Conservation (phyloP, 1,140 invertebrate species). For the Chrysopa pallens region DNA sequence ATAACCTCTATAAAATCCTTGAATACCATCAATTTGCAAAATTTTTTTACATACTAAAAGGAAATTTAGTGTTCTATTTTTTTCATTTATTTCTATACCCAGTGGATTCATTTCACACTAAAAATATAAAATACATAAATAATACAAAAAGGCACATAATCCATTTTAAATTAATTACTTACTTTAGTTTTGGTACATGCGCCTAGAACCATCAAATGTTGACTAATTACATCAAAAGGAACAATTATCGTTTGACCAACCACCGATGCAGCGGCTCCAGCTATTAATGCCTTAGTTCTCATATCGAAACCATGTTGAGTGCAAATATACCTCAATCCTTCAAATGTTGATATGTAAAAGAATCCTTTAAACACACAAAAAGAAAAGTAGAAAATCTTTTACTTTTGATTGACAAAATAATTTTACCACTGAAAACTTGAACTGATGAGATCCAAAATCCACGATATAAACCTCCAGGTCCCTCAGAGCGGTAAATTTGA, state of each 20-base stretch:
- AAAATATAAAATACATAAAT: not conserved
- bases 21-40: constrained; percentile 55
- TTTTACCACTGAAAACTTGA: constrained; percentile 35
- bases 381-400: not conserved
- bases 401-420: not conserved
- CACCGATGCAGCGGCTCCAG: constrained; percentile 74
- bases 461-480: constrained; percentile 70
- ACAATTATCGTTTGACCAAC: constrained; percentile 92
- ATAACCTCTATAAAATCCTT: constrained; percentile 88
- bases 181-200: constrained; percentile 5
- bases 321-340: constrained; percentile 72
- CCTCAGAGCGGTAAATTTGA: constrained; percentile 82
- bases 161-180: not conserved
- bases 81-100: constrained; percentile 38
- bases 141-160: not conserved
- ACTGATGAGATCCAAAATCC: constrained; percentile 90
- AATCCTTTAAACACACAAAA: constrained; percentile 44
- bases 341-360: constrained; percentile 91
- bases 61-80: constrained; percentile 40
- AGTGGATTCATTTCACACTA: constrained; percentile 47
- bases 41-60: constrained; percentile 52
- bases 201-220: constrained; percentile 91
- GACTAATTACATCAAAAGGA: constrained; percentile 89
- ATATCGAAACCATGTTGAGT: constrained; percentile 40
- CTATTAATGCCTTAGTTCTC: constrained; percentile 50